phyloP scores from a whole-genome alignment of 2,797 vertebrate species.

The Uromys caudimaculatus region DNA sequence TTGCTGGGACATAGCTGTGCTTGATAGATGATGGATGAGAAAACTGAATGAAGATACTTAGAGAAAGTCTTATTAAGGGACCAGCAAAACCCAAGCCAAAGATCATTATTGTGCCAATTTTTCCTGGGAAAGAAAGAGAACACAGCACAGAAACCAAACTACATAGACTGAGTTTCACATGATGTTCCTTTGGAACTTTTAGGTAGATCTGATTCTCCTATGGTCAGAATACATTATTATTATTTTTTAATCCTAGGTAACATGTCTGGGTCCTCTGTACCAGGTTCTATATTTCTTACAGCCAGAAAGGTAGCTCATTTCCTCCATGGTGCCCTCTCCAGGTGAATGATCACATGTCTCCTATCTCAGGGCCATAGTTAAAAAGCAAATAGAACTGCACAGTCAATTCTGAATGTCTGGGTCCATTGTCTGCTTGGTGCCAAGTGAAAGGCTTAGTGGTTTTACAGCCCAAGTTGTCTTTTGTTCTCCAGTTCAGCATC shows the following conservation, averaged over 20 bases:
- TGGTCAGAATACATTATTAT: constrained; percentile 12
- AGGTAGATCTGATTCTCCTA: background rate
- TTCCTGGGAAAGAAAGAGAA: background rate
- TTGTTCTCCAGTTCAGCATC: constrained; percentile 61
- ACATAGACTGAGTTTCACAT: background rate
- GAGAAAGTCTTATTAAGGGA: background rate
- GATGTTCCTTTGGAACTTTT: background rate
- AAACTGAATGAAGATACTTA: background rate
- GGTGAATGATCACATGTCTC: background rate
- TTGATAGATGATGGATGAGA: background rate
- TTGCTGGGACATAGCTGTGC: background rate
- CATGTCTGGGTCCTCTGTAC: background rate
- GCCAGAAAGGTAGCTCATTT: background rate
- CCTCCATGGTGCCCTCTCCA: background rate
- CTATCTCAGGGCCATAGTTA: background rate
- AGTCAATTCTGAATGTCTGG: background rate
- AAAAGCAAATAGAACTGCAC: constrained; percentile 44
- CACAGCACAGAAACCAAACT: background rate
- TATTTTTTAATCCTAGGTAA: background rate
- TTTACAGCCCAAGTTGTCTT: constrained; percentile 44
- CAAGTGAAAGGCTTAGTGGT: constrained; percentile 21
- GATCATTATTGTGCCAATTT: background rate
- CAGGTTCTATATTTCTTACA: background rate
- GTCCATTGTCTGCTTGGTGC: background rate
- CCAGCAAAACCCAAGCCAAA: background rate